Evolutionary conservation across 2,888 invertebrate species (phyloP).

Genomic region (Diarsia dahlii): DNA sequence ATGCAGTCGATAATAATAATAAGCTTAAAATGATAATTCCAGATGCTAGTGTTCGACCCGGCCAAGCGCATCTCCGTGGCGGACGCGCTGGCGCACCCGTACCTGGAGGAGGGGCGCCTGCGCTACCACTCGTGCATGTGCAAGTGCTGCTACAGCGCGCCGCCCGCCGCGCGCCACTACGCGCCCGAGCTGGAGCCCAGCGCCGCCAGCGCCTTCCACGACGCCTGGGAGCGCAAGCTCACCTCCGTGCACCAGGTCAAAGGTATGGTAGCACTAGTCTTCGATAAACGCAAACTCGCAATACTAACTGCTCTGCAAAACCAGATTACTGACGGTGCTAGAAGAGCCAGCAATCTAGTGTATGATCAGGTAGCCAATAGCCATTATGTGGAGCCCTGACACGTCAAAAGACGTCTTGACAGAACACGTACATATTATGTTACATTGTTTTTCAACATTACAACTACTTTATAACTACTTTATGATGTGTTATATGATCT

Average conservation of each 20-base stretch:
- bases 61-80: constrained; percentile 98
- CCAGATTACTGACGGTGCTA: neutral
- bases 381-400: neutral
- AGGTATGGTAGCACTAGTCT: constrained; percentile 91
- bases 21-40: constrained; percentile 72
- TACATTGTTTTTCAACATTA: too few relatives aligned
- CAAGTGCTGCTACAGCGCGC: constrained; percentile 96
- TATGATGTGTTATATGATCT: too few relatives aligned
- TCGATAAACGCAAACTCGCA: too few relatives aligned
- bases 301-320: too few relatives aligned
- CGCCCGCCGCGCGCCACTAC: constrained; percentile 94
- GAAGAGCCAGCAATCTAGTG: too few relatives aligned
- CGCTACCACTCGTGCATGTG: constrained; percentile 99
- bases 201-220: constrained; percentile 97
- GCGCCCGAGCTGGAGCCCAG: constrained; percentile 97
- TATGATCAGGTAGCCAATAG: too few relatives aligned
- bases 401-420: neutral
- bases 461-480: too few relatives aligned
- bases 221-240: constrained; percentile 98
- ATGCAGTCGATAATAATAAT: neutral
- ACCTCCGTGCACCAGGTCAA: constrained; percentile 98
- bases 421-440: too few relatives aligned
- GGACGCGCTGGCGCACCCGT: constrained; percentile 99
- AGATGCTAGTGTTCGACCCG: constrained; percentile 99
- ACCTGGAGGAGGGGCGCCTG: constrained; percentile 99